Conservation (phyloP, 2,797 vertebrate genomes). For the Hydrolagus colliei region DNA sequence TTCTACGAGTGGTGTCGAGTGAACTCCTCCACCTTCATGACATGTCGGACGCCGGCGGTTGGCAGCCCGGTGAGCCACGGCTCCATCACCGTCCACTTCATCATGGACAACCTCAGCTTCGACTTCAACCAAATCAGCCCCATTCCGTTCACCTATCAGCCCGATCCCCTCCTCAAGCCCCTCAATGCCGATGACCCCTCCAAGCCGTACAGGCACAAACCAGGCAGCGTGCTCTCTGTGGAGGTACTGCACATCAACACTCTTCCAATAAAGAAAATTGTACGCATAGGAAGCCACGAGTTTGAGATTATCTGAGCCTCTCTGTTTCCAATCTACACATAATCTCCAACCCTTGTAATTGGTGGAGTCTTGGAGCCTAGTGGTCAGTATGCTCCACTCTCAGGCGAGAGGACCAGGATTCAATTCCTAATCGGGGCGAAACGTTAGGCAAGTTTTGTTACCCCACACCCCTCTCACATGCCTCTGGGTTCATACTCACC, state of each 20-base stretch:
- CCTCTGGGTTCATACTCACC: no score
- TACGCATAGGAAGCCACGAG: no score
- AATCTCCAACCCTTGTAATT: not conserved
- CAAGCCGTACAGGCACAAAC: conserved; percentile 84
- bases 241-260: conserved; percentile 62
- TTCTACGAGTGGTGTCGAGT: conserved; percentile 73
- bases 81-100: conserved; percentile 71
- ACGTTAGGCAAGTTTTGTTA: no score
- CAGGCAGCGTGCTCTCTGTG: conserved; percentile 88
- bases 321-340: not conserved
- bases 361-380: no score
- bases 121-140: conserved; percentile 69
- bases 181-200: conserved; percentile 74
- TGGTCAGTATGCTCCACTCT: no score
- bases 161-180: conserved; percentile 69
- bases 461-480: no score
- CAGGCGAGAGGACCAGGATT: no score
- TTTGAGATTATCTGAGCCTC: no score
- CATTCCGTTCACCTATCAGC: conserved; percentile 73
- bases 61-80: conserved; percentile 51
- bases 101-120: conserved; percentile 83
- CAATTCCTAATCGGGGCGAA: no score
- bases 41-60: conserved; percentile 78
- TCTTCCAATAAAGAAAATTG: no score
- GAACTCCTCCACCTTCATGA: conserved; percentile 76